phyloP scores from a whole-genome alignment of 2,888 invertebrate genomes.

The Proisotoma minuta region DNA sequence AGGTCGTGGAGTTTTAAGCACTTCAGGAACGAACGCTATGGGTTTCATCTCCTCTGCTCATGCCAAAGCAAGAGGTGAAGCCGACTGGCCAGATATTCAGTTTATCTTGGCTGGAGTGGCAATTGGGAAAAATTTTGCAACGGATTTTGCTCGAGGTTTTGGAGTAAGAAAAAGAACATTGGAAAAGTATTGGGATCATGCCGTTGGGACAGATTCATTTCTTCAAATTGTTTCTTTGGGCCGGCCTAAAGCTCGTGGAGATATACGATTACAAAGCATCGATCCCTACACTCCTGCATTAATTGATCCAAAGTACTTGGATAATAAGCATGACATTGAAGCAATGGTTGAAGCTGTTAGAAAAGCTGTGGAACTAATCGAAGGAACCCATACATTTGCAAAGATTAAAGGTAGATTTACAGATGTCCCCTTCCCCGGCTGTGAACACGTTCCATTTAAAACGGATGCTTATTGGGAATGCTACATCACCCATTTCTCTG shows the following conservation, averaged over 20 bases:
- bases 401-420: conserved; percentile 30
- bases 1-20: conserved; percentile 36
- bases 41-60: conserved; percentile 32
- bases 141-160: conserved; percentile 40
- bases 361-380: conserved; percentile 30
- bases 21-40: conserved; percentile 37
- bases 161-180: conserved; percentile 27
- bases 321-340: conserved; percentile 31
- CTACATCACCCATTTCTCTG: conserved; percentile 26
- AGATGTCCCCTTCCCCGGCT: conserved; percentile 35
- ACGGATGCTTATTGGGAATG: conserved; percentile 32
- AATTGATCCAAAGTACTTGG: conserved; percentile 35
- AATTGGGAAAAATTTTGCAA: conserved; percentile 35
- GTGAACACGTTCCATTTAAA: conserved; percentile 36
- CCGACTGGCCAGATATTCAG: conserved; percentile 32
- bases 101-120: conserved; percentile 33
- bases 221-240: conserved; percentile 34
- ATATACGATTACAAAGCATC: conserved; percentile 25
- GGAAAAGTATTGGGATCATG: conserved; percentile 38
- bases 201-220: conserved; percentile 36
- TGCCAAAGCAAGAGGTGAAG: conserved; percentile 37
- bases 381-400: conserved; percentile 30
- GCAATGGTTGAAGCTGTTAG: conserved; percentile 34
- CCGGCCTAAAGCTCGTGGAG: conserved; percentile 32
- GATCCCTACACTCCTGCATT: conserved; percentile 24